Evolutionary conservation across 2,888 invertebrate genomes (phyloP), one percentile per base, ranked within the genome.

Genomic region (Pollenia amentaria): DNA sequence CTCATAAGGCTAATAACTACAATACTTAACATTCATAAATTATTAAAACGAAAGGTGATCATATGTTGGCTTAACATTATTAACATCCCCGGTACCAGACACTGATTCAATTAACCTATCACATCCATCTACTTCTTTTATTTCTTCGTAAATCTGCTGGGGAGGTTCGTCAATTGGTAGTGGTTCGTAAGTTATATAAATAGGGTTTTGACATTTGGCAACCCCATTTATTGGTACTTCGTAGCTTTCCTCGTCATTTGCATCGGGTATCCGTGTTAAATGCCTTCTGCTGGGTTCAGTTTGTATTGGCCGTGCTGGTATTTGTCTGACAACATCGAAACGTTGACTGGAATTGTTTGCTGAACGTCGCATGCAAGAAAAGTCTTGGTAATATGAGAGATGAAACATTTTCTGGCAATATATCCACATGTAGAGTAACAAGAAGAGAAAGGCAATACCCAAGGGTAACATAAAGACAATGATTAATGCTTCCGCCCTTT

Each of bases 381-480:
- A 88, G 11, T 88, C 88, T 8, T 90, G 75, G 72, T 93, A 93
- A 81, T 91, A 93, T 1, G 93, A 93, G 46, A 90, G 87, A 83
- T 92, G 93, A 83, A 92, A 93, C 40, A 93, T 87, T 14, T 92
- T 91, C 75, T 93, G 93, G 57, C 93, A 93, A 84, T 92, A 91
- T 38, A 92, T 90, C 90, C 92, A 93, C 73, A 93, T 88, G 77
- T 93, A 93, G 6, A 93, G 89, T 7, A 93, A 73, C 1, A 93
- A 89, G 73, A 92, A 92, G 40, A 93, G 88, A 44, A 92, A 77
- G 0, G 92, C 92, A 29, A 93, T 92, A 9, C 93, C 93, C 78
- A 93, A 46, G 0, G 93, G 93, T 70, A 93, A 88, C 92, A 93
- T 91, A 55, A 93, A 91, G 0, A 93, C 92, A 38, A 93, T 92